These are phyloP conservation scores for Meliscaeva auricollis DNA, from an alignment of 2,888 invertebrate species.

Conservation along the genomic window DNA sequence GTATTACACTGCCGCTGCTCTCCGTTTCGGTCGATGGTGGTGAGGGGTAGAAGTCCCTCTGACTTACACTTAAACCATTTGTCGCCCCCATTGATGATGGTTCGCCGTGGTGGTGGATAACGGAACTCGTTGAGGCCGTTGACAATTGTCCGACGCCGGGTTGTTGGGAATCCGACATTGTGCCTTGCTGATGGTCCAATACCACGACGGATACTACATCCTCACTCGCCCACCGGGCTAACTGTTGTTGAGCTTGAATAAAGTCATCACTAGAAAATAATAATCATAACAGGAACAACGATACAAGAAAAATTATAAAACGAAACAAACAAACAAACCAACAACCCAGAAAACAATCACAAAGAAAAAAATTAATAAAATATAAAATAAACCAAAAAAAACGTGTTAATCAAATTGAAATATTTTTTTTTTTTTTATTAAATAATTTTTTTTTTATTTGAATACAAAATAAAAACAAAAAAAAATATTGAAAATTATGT, in stretches of 20 bases:
- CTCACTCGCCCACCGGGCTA: conserved; percentile 98
- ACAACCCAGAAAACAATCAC: conserved; percentile 72
- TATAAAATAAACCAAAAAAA: conserved; percentile 25
- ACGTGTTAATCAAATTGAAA: conserved; percentile 40
- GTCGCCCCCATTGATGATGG: conserved; percentile 80
- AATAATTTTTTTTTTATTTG: conserved; percentile 22
- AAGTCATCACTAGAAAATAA: conserved; percentile 98
- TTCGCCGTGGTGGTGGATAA: conserved; percentile 85
- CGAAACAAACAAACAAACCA: conserved; percentile 70
- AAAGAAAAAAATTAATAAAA: conserved; percentile 9
- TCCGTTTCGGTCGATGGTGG: conserved; percentile 85
- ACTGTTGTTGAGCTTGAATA: conserved; percentile 98
- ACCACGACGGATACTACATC: conserved; percentile 88
- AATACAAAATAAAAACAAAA: conserved; percentile 27
- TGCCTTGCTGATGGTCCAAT: conserved; percentile 84
- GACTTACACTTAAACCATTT: conserved; percentile 85
- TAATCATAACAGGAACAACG: conserved; percentile 90
- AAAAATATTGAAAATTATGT: conserved; percentile 51
- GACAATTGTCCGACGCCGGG: conserved; percentile 86
- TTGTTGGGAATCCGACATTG: conserved; percentile 84
- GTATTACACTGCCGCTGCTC: conserved; percentile 85
- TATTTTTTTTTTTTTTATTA: background rate
- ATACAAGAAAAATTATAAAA: conserved; percentile 84
- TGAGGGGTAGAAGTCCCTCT: conserved; percentile 85
- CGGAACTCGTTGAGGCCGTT: conserved; percentile 85